Evolutionary conservation across 2,797 vertebrate species (phyloP).

Genomic region (Bovichtus diacanthus): DNA sequence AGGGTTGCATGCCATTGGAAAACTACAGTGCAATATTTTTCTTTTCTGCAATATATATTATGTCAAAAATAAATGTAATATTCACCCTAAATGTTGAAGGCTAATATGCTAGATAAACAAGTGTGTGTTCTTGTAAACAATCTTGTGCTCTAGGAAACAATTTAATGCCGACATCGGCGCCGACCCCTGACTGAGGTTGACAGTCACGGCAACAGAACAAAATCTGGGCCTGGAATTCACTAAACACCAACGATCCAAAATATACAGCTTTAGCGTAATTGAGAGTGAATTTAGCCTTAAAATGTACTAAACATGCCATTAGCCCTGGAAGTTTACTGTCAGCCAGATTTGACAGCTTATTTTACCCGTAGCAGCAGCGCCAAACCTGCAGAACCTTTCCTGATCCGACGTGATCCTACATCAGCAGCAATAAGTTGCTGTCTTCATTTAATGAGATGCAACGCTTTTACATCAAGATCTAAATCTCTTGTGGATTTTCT

Average conservation of each 20-base stretch:
- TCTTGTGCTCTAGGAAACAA: too few relatives aligned
- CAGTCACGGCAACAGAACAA: too few relatives aligned
- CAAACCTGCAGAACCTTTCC: slow-evolving; percentile 19
- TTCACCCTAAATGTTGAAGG: too few relatives aligned
- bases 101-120: too few relatives aligned
- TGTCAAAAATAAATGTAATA: too few relatives aligned
- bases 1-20: too few relatives aligned
- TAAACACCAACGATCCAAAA: not conserved
- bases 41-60: too few relatives aligned
- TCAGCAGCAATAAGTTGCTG: slow-evolving; percentile 16
- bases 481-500: slow-evolving; percentile 36
- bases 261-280: not conserved
- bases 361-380: not conserved
- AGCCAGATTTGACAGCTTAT: slow-evolving; percentile 20
- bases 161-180: too few relatives aligned
- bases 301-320: not conserved
- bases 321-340: not conserved
- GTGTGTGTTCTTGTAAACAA: too few relatives aligned
- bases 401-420: slow-evolving; percentile 14
- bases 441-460: slow-evolving; percentile 8
- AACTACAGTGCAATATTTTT: too few relatives aligned
- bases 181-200: too few relatives aligned
- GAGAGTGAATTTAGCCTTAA: not conserved
- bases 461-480: not conserved
- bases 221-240: slow-evolving; percentile 1